A percentile compares a stretch with the other conserved stretches of the same genome.
phyloP scores from a whole-genome alignment of 2,797 vertebrate species.

The Sebastes minor region DNA sequence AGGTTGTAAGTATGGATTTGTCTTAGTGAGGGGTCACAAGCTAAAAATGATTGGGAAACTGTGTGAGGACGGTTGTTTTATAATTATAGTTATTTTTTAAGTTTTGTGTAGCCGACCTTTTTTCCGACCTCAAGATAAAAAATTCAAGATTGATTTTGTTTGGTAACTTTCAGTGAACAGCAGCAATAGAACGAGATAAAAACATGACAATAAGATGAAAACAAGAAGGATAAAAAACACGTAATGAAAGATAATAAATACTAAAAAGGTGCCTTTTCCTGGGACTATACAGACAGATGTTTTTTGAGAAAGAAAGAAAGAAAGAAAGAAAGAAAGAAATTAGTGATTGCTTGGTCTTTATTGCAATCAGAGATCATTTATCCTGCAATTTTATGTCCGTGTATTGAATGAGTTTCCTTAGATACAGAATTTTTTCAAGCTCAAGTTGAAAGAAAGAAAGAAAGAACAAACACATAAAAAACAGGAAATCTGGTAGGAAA shows the following conservation, averaged over 20 bases:
- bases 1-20: background rate
- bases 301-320: background rate
- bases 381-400: background rate
- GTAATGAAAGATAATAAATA: too few relatives aligned
- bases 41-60: background rate
- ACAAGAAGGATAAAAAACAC: too few relatives aligned
- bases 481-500: background rate
- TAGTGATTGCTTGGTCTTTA: background rate
- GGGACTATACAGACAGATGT: background rate
- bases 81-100: background rate
- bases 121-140: background rate
- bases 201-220: too few relatives aligned
- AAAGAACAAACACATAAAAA: background rate
- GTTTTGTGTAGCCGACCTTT: background rate
- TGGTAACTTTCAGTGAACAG: too few relatives aligned
- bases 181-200: too few relatives aligned
- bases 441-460: background rate
- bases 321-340: background rate
- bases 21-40: background rate
- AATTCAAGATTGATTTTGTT: too few relatives aligned
- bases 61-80: background rate
- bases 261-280: background rate
- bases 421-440: background rate
- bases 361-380: background rate
- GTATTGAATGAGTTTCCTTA: background rate